These are phyloP conservation scores for Temnopleurus reevesii DNA, from an alignment of 53 echinoderm and acorn worm genomes.

Conservation along the genomic window DNA sequence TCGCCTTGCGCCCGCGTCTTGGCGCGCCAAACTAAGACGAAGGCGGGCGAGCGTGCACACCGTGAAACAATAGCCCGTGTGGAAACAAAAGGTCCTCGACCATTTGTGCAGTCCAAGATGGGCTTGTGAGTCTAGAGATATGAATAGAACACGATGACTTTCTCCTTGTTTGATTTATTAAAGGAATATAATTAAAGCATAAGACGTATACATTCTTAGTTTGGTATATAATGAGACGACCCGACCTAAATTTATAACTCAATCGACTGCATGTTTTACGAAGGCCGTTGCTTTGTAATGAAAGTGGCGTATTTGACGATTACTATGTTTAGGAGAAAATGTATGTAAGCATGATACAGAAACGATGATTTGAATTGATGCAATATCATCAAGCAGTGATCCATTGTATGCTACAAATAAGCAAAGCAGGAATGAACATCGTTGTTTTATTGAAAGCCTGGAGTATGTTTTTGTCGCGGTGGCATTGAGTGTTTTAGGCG, in stretches of 20 bases:
- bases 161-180: neutral
- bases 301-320: neutral
- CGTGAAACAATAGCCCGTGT: neutral
- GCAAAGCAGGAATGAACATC: constrained; percentile 23
- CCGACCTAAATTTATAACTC: constrained; percentile 46
- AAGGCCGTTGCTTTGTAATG: constrained; percentile 5
- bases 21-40: neutral
- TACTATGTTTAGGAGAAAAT: neutral
- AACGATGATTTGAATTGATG: constrained; percentile 10
- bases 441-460: constrained; percentile 36
- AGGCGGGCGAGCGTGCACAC: neutral
- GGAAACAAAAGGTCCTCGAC: neutral
- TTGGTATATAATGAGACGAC: neutral
- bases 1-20: neutral
- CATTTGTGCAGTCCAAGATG: neutral
- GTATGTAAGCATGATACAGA: constrained; percentile 16
- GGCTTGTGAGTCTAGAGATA: neutral
- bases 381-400: constrained; percentile 29
- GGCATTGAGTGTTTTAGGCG: constrained; percentile 16
- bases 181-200: neutral
- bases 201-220: neutral
- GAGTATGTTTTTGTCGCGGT: constrained; percentile 1
- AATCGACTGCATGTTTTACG: constrained; percentile 6
- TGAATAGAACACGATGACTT: neutral
- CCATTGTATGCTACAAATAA: constrained; percentile 16